Percentiles rank a stretch among this genome's conserved stretches.
Conservation (phyloP, 1,140 invertebrate species). For the Eulimnadia texana region DNA sequence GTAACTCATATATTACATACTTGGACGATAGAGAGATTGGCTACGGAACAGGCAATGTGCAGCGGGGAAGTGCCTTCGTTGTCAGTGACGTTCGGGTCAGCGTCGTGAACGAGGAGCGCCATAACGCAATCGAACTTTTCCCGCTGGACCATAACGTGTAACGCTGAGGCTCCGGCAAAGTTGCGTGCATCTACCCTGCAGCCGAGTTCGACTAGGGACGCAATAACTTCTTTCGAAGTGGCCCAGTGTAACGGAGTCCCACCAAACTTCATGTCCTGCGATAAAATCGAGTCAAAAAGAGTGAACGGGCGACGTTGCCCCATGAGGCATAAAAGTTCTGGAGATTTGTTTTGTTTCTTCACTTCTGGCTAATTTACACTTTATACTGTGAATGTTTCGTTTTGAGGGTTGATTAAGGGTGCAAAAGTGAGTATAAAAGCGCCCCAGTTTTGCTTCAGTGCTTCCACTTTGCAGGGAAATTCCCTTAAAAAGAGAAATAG, state of each 20-base stretch:
- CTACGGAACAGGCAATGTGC: constrained; percentile 52
- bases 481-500: no score
- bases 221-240: constrained; percentile 60
- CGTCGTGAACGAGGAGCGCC: constrained; percentile 56
- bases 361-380: no score
- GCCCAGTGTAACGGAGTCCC: constrained; percentile 87
- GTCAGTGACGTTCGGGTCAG: constrained; percentile 46
- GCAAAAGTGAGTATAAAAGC: no score
- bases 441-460: no score
- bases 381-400: no score
- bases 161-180: constrained; percentile 62
- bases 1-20: no score
- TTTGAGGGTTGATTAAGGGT: no score
- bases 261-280: constrained; percentile 74
- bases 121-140: constrained; percentile 62
- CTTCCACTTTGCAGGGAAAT: no score
- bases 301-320: no score
- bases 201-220: constrained; percentile 59
- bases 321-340: no score
- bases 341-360: no score
- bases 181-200: constrained; percentile 72
- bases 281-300: no score
- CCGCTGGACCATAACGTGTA: constrained; percentile 68
- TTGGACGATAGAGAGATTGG: constrained; percentile 50
- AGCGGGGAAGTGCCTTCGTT: constrained; percentile 63